These are phyloP conservation scores for Bufotes viridis DNA, from an alignment of 2,797 vertebrate genomes.

Conservation along the genomic window DNA sequence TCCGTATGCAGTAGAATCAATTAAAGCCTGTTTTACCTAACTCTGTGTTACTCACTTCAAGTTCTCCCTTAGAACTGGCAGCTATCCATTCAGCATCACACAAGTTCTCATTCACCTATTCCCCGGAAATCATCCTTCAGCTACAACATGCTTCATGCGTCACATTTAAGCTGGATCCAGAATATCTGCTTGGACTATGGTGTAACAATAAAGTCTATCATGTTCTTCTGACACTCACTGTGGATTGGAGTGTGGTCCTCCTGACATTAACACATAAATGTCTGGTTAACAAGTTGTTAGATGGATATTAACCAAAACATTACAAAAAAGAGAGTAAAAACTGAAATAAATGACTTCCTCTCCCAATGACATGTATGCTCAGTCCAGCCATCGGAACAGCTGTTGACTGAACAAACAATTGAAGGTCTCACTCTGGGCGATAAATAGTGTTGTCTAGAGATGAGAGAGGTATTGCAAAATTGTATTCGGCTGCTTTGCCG, in stretches of 20 bases:
- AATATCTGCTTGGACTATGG: background rate
- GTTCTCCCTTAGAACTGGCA: constrained; percentile 2
- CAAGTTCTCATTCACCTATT: constrained; percentile 8
- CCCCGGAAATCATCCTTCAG: background rate
- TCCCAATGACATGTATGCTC: too few species aligned
- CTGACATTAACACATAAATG: background rate
- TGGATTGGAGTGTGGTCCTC: background rate
- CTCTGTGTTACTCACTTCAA: constrained; percentile 11
- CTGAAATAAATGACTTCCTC: too few species aligned
- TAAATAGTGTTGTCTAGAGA: too few species aligned
- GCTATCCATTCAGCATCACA: background rate
- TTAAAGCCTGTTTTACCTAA: constrained; percentile 28
- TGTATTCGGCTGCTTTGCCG: too few species aligned
- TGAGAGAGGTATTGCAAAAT: too few species aligned
- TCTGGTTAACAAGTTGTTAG: background rate
- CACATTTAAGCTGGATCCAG: background rate
- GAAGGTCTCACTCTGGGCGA: too few species aligned
- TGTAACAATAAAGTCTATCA: background rate
- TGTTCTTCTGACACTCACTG: background rate
- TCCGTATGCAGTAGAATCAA: constrained; percentile 15
- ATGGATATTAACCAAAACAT: background rate
- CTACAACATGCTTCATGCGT: background rate
- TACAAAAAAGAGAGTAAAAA: background rate
- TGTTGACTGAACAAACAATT: too few species aligned
- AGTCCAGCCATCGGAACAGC: too few species aligned